phyloP scores from a whole-genome alignment of 2,888 invertebrate species.

The Macrosoma leucophasiata region DNA sequence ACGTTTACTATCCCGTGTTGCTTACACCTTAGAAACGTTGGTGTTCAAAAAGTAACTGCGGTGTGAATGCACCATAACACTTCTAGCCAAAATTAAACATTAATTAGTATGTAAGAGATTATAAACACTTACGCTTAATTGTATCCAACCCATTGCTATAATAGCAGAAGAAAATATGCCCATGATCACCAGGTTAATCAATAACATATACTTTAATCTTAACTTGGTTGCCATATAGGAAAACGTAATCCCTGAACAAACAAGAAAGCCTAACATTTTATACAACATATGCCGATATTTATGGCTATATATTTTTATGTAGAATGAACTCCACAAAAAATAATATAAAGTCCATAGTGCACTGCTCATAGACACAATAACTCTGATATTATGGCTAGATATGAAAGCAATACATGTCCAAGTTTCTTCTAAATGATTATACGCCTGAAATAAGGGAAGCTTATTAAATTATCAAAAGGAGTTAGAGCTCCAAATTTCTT shows the following conservation, averaged over 20 bases:
- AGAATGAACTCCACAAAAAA: conserved; percentile 50
- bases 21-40: too few relatives aligned
- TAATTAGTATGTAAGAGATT: conserved; percentile 2
- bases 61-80: too few relatives aligned
- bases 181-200: conserved; percentile 41
- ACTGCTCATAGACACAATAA: conserved; percentile 33
- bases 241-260: conserved; percentile 38
- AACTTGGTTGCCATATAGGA: conserved; percentile 38
- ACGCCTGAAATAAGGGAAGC: conserved; percentile 55
- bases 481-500: too few relatives aligned
- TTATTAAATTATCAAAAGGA: conserved; percentile 12
- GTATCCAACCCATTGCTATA: conserved; percentile 25
- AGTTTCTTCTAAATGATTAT: conserved; percentile 50
- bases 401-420: conserved; percentile 47
- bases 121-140: conserved; percentile 25
- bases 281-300: conserved; percentile 29
- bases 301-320: conserved; percentile 41
- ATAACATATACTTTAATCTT: conserved; percentile 38
- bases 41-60: too few relatives aligned
- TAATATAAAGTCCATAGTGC: conserved; percentile 46
- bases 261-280: conserved; percentile 36
- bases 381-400: conserved; percentile 45
- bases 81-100: conserved; percentile 8
- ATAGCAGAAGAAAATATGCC: conserved; percentile 37
- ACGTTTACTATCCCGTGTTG: too few relatives aligned